A percentile compares a stretch with the other conserved stretches of the same genome.
Evolutionary conservation across 2,113 vertebrate species (phyloP).

Genomic region (Pluvianellus socialis): DNA sequence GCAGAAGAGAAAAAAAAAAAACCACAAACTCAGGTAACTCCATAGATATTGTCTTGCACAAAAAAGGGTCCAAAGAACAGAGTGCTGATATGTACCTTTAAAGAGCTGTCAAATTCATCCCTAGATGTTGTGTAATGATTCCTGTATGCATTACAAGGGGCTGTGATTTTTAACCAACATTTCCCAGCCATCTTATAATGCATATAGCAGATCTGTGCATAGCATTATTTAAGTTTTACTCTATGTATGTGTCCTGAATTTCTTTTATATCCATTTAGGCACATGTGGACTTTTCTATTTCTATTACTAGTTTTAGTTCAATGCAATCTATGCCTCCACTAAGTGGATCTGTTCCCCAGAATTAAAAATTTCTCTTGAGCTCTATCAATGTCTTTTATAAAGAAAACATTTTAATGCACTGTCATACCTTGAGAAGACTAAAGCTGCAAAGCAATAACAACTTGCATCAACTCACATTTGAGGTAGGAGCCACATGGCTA

Average conservation of each 20-base stretch:
- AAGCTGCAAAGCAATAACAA: not conserved
- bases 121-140: not conserved
- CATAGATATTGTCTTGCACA: not conserved
- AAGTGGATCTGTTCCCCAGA: not conserved
- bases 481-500: not conserved
- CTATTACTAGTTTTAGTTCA: not conserved
- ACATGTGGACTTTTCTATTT: not conserved
- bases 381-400: not conserved
- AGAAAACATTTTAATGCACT: not conserved
- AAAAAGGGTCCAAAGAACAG: not conserved
- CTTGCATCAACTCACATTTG: not conserved
- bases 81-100: not conserved
- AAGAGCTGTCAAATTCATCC: not conserved
- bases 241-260: not conserved
- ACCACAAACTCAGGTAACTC: not conserved
- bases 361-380: not conserved
- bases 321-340: not conserved
- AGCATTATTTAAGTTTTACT: not conserved
- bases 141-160: not conserved
- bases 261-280: not conserved
- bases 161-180: not conserved
- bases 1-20: not conserved
- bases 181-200: not conserved
- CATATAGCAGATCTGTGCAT: not conserved
- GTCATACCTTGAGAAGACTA: not conserved